Conservation (phyloP, 2,797 vertebrate species). For the Crypturellus tataupa region DNA sequence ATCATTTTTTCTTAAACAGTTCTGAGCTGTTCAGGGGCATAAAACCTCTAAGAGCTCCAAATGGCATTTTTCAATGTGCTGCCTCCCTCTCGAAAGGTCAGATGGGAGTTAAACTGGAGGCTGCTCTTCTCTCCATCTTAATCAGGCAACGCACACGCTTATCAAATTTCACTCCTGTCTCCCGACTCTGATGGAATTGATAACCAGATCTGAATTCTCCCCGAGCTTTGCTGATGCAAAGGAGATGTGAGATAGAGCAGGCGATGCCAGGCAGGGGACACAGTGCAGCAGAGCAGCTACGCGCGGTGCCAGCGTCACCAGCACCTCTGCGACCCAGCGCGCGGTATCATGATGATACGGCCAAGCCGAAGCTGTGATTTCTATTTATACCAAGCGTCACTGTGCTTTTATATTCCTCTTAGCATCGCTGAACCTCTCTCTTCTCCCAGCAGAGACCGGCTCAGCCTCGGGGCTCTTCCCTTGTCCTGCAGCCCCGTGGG, state of each 20-base stretch:
- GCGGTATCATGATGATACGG: not conserved
- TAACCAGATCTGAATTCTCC: conserved; percentile 46
- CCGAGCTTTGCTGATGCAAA: not conserved
- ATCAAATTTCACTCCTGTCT: conserved; percentile 50
- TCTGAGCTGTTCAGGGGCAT: conserved; percentile 52
- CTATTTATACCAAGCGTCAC: not conserved
- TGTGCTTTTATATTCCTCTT: not conserved
- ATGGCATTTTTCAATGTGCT: conserved; percentile 46
- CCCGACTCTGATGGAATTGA: not conserved
- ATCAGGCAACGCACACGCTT: conserved; percentile 14
- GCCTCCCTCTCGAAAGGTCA: conserved; percentile 59
- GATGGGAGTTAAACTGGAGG: conserved; percentile 68
- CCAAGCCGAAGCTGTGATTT: not conserved
- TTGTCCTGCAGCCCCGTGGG: too few relatives aligned
- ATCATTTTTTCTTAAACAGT: conserved; percentile 62
- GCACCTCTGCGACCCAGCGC: not conserved
- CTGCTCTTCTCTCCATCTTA: conserved; percentile 65
- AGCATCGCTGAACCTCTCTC: not conserved
- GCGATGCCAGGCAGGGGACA: not conserved
- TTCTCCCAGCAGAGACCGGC: not conserved
- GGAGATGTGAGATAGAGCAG: not conserved
- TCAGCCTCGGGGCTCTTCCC: not conserved
- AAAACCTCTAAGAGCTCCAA: conserved; percentile 70
- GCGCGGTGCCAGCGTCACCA: fast-evolving
- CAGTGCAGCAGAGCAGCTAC: not conserved